Evolutionary conservation across 2,888 invertebrate genomes (phyloP).

Genomic region (Melitaea athalia): DNA sequence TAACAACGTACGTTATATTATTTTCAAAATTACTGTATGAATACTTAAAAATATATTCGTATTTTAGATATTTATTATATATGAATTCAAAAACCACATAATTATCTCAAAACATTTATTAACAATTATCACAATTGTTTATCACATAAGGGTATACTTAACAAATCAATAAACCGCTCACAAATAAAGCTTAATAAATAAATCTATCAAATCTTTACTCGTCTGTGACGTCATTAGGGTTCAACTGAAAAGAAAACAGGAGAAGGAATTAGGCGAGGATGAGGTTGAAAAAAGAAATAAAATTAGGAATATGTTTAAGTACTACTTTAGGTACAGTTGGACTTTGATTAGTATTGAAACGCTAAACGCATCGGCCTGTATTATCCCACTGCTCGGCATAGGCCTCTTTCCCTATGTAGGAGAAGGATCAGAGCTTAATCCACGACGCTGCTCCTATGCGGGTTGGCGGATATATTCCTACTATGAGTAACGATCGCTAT

Average conservation of each 20-base stretch:
- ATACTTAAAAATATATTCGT: too few species aligned
- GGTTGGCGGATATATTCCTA: too few species aligned
- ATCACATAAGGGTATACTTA: slow-evolving; percentile 4
- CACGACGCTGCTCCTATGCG: too few species aligned
- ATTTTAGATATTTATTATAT: too few species aligned
- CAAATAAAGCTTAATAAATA: not conserved
- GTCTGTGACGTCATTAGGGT: not conserved
- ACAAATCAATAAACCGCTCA: not conserved
- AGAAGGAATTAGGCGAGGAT: slow-evolving; percentile 11
- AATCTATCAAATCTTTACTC: not conserved
- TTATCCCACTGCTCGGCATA: too few species aligned
- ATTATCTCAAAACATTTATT: slow-evolving; percentile 1
- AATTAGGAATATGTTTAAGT: too few species aligned
- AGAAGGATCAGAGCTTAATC: too few species aligned
- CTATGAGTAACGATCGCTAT: too few species aligned
- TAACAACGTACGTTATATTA: too few species aligned
- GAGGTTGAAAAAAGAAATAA: not conserved
- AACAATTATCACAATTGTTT: not conserved
- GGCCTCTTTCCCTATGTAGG: too few species aligned
- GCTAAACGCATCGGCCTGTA: too few species aligned
- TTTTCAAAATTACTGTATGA: too few species aligned
- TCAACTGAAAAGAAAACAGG: slow-evolving; percentile 12
- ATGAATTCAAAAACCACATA: not conserved
- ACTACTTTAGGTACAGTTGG: not conserved
- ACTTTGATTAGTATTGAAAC: not conserved